Evolutionary conservation across 2,888 invertebrate species (phyloP), one percentile per base, ranked within the genome.

Genomic region (Leucozona laternaria): DNA sequence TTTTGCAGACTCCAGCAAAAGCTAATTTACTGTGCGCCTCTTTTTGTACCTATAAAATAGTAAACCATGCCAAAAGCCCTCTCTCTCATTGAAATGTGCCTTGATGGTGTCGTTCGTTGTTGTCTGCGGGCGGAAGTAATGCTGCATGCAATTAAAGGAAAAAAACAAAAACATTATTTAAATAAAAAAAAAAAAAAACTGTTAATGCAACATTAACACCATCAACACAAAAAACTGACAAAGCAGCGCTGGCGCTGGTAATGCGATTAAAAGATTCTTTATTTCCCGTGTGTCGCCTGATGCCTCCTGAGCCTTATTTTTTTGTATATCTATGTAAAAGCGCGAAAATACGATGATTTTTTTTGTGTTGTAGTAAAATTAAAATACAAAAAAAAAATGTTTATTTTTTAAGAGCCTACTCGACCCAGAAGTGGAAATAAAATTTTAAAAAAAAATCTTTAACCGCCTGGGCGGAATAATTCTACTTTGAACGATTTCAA

Each of bases 241-340:
- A 22, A 66, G 37, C 81, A 71, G 79, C 72, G 53, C 66, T 77
- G n/a, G n/a, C n/a, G n/a, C n/a, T n/a, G n/a, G 80, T 80, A 80
- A 80, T 85, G 80, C 80, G 84, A 85, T 80, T 85, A 77, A 80
- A 53, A 80, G 58, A 80, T 60, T 85, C 60, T 76, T 80, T 80
- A 66, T 80, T 66, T 66, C 25, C 48, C 48, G 66, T 66, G 48
- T 66, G 66, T 66, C 34, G 50, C 43, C 77, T 34, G n/a, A n/a
- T n/a, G 11, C 31, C n/a, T 45, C 50, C 37, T 45, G 57, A 50
- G 20, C 53, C 22, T 37, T 40, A 50, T 43, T 43, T 34, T 58
- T 43, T 53, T 40, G 34, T 22, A 37, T 40, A n/a, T n/a, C n/a
- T n/a, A n/a, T n/a, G n/a, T n/a, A 55, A 25, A 45, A 37, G 50